phyloP scores from a whole-genome alignment of 1,140 invertebrate genomes.

The Drosophila santomea region DNA sequence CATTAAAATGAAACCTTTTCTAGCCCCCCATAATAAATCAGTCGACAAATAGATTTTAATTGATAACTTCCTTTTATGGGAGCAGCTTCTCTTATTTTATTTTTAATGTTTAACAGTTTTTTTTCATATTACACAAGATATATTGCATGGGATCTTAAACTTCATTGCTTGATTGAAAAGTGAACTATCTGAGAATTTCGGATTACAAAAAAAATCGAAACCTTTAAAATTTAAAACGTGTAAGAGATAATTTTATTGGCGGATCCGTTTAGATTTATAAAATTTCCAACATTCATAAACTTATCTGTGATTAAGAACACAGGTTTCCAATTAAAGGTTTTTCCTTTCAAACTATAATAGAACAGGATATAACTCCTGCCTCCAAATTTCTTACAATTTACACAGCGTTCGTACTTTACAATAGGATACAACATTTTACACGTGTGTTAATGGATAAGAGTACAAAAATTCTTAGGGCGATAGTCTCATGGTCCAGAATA shows the following conservation, averaged over 20 bases:
- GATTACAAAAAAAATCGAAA: too few relatives aligned
- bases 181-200: too few relatives aligned
- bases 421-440: slow-evolving; percentile 14
- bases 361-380: neutral
- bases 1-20: slow-evolving; percentile 65
- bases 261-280: neutral
- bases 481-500: slow-evolving; percentile 13
- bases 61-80: too few relatives aligned
- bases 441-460: neutral
- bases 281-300: neutral
- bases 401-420: slow-evolving; percentile 5
- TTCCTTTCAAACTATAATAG: slow-evolving; percentile 1
- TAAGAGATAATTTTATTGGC: too few relatives aligned
- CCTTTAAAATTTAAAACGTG: neutral
- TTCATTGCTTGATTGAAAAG: neutral
- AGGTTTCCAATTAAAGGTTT: neutral
- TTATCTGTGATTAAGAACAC: neutral
- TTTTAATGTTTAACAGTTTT: neutral
- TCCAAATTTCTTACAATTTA: slow-evolving; percentile 3
- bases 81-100: neutral
- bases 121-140: neutral
- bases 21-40: slow-evolving; percentile 52
- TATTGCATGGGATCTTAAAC: neutral
- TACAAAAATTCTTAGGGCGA: slow-evolving; percentile 3
- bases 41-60: slow-evolving; percentile 9